Evolutionary conservation across 2,113 vertebrate species (phyloP).

Genomic region (Mesoclemmys tuberculata): DNA sequence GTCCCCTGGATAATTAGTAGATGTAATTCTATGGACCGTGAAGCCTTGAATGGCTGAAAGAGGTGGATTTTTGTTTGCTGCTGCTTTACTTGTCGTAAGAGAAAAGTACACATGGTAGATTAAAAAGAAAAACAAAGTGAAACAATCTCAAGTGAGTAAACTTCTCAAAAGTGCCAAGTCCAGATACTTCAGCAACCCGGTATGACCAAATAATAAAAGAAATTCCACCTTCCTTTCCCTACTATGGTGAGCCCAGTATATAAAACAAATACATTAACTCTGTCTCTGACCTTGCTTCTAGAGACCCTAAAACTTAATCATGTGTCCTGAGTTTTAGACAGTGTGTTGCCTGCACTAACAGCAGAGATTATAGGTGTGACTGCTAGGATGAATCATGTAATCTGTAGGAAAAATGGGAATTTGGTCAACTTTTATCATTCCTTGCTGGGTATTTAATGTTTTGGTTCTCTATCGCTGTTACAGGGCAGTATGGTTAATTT

Average conservation of each 20-base stretch:
- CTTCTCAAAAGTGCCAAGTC: background rate
- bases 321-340: background rate
- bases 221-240: background rate
- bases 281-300: background rate
- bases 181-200: background rate
- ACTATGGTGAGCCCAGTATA: fast-evolving
- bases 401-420: background rate
- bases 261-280: background rate
- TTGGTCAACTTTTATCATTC: background rate
- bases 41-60: background rate
- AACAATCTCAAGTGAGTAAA: fast-evolving
- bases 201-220: background rate
- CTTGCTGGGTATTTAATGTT: background rate
- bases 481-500: background rate
- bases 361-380: background rate
- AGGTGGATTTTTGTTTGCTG: background rate
- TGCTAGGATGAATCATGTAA: background rate
- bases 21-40: background rate
- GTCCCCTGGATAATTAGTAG: background rate
- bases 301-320: background rate
- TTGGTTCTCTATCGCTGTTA: background rate
- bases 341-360: background rate
- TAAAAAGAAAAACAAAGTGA: background rate
- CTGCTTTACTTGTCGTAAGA: background rate
- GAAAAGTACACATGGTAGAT: background rate